Conservation (phyloP, 1,140 invertebrate species). For the Hylaeus anthracinus region DNA sequence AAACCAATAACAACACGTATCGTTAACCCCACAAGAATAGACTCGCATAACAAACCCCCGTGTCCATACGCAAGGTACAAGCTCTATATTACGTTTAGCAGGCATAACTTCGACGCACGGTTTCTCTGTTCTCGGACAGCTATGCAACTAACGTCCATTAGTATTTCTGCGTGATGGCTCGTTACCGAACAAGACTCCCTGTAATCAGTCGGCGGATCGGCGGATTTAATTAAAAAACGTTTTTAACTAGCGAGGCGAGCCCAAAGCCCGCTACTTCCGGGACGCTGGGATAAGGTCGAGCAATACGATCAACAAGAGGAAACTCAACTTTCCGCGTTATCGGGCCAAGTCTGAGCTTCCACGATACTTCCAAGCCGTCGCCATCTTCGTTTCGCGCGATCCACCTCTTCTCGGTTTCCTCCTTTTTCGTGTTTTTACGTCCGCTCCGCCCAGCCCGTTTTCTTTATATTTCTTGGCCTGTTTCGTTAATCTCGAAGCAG, state of each 20-base stretch:
- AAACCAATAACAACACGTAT: no score
- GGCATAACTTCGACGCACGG: no score
- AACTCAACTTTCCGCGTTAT: slow-evolving; percentile 53
- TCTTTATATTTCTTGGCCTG: slow-evolving; percentile 33
- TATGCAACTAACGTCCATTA: slow-evolving; percentile 6
- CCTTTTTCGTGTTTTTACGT: background rate
- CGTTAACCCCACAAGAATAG: no score
- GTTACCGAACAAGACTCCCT: slow-evolving; percentile 1
- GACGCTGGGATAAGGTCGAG: background rate
- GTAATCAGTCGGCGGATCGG: background rate
- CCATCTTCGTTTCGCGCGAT: slow-evolving; percentile 9
- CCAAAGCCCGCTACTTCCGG: background rate
- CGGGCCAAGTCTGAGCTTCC: slow-evolving; percentile 36
- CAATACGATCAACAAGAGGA: slow-evolving; percentile 16
- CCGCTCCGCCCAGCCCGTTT: background rate
- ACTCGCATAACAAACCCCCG: background rate
- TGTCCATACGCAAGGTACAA: background rate
- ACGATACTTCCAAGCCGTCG: slow-evolving; percentile 33
- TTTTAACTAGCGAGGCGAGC: slow-evolving; percentile 7
- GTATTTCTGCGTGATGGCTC: background rate
- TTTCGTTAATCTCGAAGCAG: slow-evolving; percentile 45
- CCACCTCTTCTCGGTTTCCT: background rate
- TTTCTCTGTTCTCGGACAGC: background rate
- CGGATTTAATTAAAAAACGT: slow-evolving; percentile 31
- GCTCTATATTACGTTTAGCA: background rate